These are phyloP conservation scores for Scaptomyza cyrtandrae DNA, from an alignment of 2,888 invertebrate genomes.

Conservation along the genomic window DNA sequence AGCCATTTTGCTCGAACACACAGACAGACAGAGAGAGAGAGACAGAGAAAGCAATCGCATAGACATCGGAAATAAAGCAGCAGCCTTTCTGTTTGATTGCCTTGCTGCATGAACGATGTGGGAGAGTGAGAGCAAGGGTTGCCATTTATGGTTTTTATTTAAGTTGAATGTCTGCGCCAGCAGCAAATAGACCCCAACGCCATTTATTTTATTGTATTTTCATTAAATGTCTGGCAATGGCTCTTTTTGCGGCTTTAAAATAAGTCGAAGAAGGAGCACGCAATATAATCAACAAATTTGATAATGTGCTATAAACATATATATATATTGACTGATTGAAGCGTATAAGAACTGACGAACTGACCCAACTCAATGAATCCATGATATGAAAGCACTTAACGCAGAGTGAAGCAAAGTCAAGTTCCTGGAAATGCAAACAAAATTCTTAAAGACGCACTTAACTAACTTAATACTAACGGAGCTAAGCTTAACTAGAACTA, in stretches of 20 bases:
- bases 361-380: conserved; percentile 26
- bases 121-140: conserved; percentile 4
- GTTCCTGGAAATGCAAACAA: conserved; percentile 1
- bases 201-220: conserved; percentile 59
- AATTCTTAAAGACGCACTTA: conserved; percentile 23
- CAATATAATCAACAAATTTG: conserved; percentile 63
- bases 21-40: conserved; percentile 12
- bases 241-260: conserved; percentile 64
- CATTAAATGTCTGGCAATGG: conserved; percentile 42
- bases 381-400: conserved; percentile 1
- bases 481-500: conserved; percentile 12
- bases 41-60: conserved; percentile 17
- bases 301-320: conserved; percentile 47
- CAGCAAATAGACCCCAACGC: conserved; percentile 7
- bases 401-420: background rate
- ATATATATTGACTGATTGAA: conserved; percentile 46
- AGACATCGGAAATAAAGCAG: conserved; percentile 58
- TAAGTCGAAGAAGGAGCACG: background rate
- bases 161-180: conserved; percentile 56
- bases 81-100: conserved; percentile 76
- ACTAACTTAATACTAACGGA: conserved; percentile 9
- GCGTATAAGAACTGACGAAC: background rate
- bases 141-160: conserved; percentile 71
- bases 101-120: conserved; percentile 15
- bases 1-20: conserved; percentile 66